These are phyloP conservation scores for Zaprionus camerounensis DNA, from an alignment of 1,140 invertebrate species.

Conservation along the genomic window DNA sequence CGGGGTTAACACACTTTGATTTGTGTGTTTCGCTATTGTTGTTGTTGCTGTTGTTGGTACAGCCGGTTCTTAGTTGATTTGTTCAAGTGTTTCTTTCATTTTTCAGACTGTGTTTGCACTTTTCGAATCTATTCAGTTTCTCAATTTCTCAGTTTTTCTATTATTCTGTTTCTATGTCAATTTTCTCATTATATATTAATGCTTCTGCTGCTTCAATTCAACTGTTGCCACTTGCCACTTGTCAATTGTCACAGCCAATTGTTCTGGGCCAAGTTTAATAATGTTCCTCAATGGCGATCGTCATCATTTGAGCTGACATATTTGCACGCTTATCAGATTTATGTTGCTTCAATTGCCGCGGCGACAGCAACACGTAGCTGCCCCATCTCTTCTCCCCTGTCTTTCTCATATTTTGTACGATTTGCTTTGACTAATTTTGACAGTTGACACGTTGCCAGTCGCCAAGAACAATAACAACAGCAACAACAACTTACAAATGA, in stretches of 20 bases:
- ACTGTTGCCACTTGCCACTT: slow-evolving; percentile 55
- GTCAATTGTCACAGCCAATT: slow-evolving; percentile 38
- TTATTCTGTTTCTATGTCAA: slow-evolving; percentile 5
- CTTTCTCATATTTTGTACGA: slow-evolving; percentile 14
- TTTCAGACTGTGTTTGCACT: slow-evolving; percentile 51
- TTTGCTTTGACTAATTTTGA: slow-evolving; percentile 79
- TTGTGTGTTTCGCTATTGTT: slow-evolving; percentile 38
- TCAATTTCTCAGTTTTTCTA: neutral
- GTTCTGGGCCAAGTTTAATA: slow-evolving; percentile 35
- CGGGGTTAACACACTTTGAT: slow-evolving; percentile 72
- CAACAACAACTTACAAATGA: slow-evolving; percentile 36
- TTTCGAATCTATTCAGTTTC: slow-evolving; percentile 24
- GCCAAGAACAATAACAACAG: slow-evolving; percentile 39
- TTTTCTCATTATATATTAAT: neutral
- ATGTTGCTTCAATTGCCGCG: slow-evolving; percentile 66
- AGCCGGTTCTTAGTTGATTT: slow-evolving; percentile 45
- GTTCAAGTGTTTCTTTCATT: slow-evolving; percentile 21
- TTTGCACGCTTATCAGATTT: slow-evolving; percentile 78
- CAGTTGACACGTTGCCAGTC: slow-evolving; percentile 79
- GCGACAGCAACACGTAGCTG: slow-evolving; percentile 48
- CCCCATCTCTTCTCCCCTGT: neutral
- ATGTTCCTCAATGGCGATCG: slow-evolving; percentile 37
- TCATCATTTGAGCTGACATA: slow-evolving; percentile 65
- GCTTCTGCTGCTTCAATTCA: slow-evolving; percentile 9
- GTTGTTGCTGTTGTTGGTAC: slow-evolving; percentile 32